phyloP scores from a whole-genome alignment of 2,888 invertebrate genomes.

The Limnephilus auricula region DNA sequence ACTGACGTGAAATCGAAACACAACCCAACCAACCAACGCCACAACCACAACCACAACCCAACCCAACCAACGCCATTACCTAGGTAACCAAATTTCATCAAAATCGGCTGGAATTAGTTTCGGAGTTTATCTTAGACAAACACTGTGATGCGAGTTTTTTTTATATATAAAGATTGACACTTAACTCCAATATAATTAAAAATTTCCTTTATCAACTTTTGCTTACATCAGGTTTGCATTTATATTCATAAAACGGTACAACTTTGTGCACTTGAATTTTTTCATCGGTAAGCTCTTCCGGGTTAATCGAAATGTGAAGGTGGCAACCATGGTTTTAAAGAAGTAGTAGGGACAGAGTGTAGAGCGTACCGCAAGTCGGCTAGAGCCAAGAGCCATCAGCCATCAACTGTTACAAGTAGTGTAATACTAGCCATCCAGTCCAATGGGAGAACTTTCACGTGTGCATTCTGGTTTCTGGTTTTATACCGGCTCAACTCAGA shows the following conservation, averaged over 20 bases:
- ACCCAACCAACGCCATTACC: too few relatives aligned
- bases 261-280: neutral
- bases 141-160: too few relatives aligned
- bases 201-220: too few relatives aligned
- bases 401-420: neutral
- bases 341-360: neutral
- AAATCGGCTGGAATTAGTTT: too few relatives aligned
- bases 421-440: neutral
- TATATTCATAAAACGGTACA: neutral
- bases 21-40: too few relatives aligned
- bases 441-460: slow-evolving; percentile 38
- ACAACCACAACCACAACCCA: too few relatives aligned
- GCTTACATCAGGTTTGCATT: neutral
- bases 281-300: neutral
- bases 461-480: slow-evolving; percentile 39
- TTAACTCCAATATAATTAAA: neutral
- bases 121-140: too few relatives aligned
- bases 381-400: neutral
- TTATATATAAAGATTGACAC: neutral
- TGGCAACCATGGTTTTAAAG: neutral
- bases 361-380: slow-evolving; percentile 4
- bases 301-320: neutral
- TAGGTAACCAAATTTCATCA: too few relatives aligned
- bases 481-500: slow-evolving; percentile 25
- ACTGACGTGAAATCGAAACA: too few relatives aligned